These are phyloP conservation scores for Aphelenchoides fujianensis DNA, from an alignment of 1,140 invertebrate species.

Conservation along the genomic window DNA sequence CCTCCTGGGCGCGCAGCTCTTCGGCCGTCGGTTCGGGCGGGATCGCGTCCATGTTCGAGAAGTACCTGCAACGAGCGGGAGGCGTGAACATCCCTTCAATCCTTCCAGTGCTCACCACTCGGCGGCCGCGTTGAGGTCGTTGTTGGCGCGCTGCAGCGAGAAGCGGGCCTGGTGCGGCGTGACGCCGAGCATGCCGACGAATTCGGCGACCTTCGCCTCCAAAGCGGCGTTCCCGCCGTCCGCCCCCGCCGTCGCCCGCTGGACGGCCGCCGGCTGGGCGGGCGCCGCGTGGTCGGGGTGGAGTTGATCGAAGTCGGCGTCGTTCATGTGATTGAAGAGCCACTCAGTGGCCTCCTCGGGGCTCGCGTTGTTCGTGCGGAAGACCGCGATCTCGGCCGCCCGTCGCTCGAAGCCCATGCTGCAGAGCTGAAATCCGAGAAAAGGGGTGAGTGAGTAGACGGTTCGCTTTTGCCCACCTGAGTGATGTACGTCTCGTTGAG, in stretches of 20 bases:
- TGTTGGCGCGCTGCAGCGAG: constrained; percentile 74
- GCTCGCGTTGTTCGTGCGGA: constrained; percentile 76
- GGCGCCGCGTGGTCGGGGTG: constrained; percentile 29
- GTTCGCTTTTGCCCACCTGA: not conserved
- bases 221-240: constrained; percentile 7
- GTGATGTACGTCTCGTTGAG: constrained; percentile 16
- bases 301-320: constrained; percentile 67
- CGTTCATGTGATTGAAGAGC: constrained; percentile 91
- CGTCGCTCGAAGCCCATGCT: constrained; percentile 86
- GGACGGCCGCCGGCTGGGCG: not conserved
- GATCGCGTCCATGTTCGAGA: constrained; percentile 27
- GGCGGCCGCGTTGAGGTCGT: constrained; percentile 84
- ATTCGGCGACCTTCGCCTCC: constrained; percentile 13
- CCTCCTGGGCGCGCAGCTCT: not conserved
- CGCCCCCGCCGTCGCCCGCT: not conserved
- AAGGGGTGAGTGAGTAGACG: not conserved
- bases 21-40: not conserved
- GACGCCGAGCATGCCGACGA: constrained; percentile 66
- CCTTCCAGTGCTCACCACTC: too few relatives aligned
- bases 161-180: constrained; percentile 74
- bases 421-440: constrained; percentile 64
- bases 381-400: constrained; percentile 80
- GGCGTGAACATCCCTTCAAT: too few relatives aligned
- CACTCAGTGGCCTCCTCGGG: constrained; percentile 84
- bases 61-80: too few relatives aligned